These are phyloP conservation scores for Drosophila tsacasi DNA, from an alignment of 1,140 invertebrate species.

Conservation along the genomic window DNA sequence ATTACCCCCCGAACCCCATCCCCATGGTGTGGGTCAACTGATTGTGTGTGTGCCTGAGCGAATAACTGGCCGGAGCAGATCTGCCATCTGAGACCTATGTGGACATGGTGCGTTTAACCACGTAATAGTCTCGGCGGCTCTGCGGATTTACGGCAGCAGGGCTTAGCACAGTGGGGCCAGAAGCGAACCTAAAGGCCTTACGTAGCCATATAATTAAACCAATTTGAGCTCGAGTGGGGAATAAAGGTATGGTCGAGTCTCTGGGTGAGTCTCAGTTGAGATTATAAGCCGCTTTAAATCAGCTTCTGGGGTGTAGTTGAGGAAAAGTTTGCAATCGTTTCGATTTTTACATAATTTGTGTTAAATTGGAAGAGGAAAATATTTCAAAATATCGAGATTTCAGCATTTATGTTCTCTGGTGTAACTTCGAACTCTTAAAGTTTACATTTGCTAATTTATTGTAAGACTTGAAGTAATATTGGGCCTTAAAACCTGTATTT, in stretches of 20 bases:
- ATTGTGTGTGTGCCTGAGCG: slow-evolving; percentile 60
- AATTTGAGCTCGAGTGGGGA: slow-evolving; percentile 33
- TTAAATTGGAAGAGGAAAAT: neutral
- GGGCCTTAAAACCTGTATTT: neutral
- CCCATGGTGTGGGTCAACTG: slow-evolving; percentile 31
- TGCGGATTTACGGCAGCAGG: slow-evolving; percentile 45
- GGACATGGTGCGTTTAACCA: slow-evolving; percentile 66
- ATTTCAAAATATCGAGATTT: neutral
- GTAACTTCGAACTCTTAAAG: neutral
- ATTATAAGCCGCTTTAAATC: slow-evolving; percentile 29
- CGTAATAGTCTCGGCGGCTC: slow-evolving; percentile 55
- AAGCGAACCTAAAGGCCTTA: slow-evolving; percentile 4
- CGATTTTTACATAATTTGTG: neutral
- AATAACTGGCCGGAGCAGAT: slow-evolving; percentile 47
- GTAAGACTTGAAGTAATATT: too few relatives aligned
- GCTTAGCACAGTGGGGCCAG: slow-evolving; percentile 42
- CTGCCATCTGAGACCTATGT: slow-evolving; percentile 56
- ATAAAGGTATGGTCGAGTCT: slow-evolving; percentile 16
- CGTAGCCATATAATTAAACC: slow-evolving; percentile 43
- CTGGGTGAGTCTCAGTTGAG: neutral
- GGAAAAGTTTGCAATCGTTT: neutral
- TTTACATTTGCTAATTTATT: neutral
- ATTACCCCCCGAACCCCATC: neutral
- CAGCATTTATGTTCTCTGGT: neutral
- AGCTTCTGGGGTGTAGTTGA: neutral